These are phyloP conservation scores for Melanotus villosus DNA, from an alignment of 2,888 invertebrate genomes.

Conservation along the genomic window DNA sequence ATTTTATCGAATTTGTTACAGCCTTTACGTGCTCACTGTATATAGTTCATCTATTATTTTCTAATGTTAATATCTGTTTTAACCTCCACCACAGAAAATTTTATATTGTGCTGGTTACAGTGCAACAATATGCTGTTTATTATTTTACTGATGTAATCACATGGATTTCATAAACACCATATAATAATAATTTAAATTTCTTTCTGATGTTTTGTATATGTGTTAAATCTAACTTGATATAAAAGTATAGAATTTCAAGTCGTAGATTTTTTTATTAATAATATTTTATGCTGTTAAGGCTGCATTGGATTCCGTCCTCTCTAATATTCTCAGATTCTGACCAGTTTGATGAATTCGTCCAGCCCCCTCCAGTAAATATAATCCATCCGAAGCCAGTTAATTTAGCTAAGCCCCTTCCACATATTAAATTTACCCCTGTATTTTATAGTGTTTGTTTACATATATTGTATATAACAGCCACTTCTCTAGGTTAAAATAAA, in stretches of 20 bases:
- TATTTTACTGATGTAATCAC: no score
- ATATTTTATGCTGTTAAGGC: constrained; percentile 67
- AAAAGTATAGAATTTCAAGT: no score
- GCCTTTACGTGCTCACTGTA: no score
- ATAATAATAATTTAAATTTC: no score
- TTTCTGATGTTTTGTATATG: no score
- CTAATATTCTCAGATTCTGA: constrained; percentile 75
- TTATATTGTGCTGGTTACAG: no score
- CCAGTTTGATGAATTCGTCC: constrained; percentile 77
- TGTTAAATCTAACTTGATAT: no score
- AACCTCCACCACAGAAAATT: no score
- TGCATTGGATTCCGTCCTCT: constrained; percentile 77
- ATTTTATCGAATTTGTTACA: no score
- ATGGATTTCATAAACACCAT: no score
- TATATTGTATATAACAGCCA: constrained; percentile 31
- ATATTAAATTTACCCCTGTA: constrained; percentile 51
- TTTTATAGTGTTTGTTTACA: constrained; percentile 46
- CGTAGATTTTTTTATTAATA: no score
- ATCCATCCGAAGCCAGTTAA: constrained; percentile 76
- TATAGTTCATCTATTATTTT: neutral
- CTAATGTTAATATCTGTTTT: neutral
- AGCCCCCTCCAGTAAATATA: constrained; percentile 79
- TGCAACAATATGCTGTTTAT: no score
- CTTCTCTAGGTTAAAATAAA: constrained; percentile 32
- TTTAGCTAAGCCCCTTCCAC: constrained; percentile 58